Evolutionary conservation across 2,797 vertebrate genomes (phyloP).

Genomic region (Sebastes paucispinis): DNA sequence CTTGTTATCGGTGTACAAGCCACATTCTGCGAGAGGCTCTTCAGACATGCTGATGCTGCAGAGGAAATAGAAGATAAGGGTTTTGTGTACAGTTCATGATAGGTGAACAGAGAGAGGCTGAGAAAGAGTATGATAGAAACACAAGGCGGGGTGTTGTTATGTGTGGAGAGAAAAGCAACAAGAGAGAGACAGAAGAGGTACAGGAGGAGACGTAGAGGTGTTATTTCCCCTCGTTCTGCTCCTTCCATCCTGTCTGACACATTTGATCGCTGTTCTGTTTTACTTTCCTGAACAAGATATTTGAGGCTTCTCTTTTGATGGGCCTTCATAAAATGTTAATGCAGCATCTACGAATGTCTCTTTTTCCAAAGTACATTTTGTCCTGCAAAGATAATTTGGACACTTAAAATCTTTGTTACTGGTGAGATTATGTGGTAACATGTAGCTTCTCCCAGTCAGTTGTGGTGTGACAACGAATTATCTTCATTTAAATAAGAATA

Average conservation of each 20-base stretch:
- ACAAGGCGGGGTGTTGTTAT: background rate
- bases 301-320: background rate
- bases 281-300: background rate
- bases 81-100: constrained; percentile 12
- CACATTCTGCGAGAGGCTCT: background rate
- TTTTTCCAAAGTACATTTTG: background rate
- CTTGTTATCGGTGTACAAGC: background rate
- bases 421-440: background rate
- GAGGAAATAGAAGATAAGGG: background rate
- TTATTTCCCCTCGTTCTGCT: constrained; percentile 2
- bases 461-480: background rate
- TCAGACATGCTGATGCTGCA: background rate
- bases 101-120: background rate
- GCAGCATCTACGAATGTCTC: background rate
- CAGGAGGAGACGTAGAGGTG: background rate
- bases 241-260: background rate
- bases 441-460: background rate
- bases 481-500: background rate
- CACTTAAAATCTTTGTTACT: background rate
- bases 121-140: constrained; percentile 2
- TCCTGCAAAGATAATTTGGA: background rate
- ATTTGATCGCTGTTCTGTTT: constrained; percentile 4
- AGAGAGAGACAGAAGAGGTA: background rate
- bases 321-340: background rate
- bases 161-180: background rate